These are phyloP conservation scores for Anthopleura xanthogrammica DNA, from an alignment of 92 coral and sea anemone species.

Conservation along the genomic window DNA sequence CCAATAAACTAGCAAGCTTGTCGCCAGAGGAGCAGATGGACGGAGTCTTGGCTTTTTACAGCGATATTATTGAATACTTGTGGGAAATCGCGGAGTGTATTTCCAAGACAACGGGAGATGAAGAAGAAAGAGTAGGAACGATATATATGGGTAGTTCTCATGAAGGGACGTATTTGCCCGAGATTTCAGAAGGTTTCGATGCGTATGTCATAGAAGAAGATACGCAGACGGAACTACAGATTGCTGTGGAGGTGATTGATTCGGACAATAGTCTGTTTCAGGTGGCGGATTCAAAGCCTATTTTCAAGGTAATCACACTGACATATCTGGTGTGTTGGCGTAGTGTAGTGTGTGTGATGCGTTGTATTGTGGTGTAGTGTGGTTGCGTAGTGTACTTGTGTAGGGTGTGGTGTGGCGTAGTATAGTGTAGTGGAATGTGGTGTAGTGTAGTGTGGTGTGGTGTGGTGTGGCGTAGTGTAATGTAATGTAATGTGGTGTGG, in stretches of 20 bases:
- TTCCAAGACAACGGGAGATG: slow-evolving; percentile 23
- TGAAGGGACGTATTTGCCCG: slow-evolving; percentile 43
- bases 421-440: too few species aligned
- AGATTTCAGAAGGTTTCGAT: slow-evolving; percentile 27
- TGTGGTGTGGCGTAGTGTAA: too few species aligned
- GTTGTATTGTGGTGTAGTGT: too few species aligned
- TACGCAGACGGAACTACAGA: slow-evolving; percentile 12
- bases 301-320: slow-evolving; percentile 31
- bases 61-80: slow-evolving; percentile 13
- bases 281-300: not conserved
- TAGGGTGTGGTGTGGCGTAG: too few species aligned
- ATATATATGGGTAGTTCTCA: slow-evolving; percentile 43
- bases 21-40: slow-evolving; percentile 16
- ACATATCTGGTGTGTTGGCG: not conserved
- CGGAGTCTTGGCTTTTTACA: slow-evolving; percentile 7
- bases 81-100: slow-evolving; percentile 43
- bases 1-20: not conserved
- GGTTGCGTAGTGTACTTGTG: too few species aligned
- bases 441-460: too few species aligned
- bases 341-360: too few species aligned
- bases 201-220: slow-evolving; percentile 44
- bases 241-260: slow-evolving; percentile 20
- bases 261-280: not conserved
- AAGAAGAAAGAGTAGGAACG: slow-evolving; percentile 31
- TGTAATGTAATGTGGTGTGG: too few species aligned